These are phyloP conservation scores for Acromyrmex charruanus DNA, from an alignment of 1,140 invertebrate genomes.

Conservation along the genomic window DNA sequence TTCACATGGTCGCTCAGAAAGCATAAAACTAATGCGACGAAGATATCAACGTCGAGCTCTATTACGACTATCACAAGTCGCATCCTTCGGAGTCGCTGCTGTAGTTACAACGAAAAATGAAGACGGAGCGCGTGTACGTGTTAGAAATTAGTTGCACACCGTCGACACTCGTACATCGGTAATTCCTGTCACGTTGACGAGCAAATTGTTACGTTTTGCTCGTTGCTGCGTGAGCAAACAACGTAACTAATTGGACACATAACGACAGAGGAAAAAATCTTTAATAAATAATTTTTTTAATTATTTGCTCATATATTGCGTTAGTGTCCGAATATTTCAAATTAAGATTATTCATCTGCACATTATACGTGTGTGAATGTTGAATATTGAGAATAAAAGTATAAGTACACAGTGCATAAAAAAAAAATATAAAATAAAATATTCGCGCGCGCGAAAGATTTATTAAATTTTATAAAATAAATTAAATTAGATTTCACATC, in stretches of 20 bases:
- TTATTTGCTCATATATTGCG: neutral
- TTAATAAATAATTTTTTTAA: neutral
- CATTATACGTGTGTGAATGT: neutral
- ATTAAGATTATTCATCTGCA: neutral
- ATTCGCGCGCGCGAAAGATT: neutral
- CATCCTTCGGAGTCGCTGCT: constrained; percentile 35
- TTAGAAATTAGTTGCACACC: constrained; percentile 56
- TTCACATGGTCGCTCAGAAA: neutral
- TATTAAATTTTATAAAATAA: neutral
- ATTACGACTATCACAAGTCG: constrained; percentile 48
- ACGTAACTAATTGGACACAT: neutral
- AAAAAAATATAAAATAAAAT: neutral
- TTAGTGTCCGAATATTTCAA: neutral
- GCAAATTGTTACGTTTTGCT: constrained; percentile 42
- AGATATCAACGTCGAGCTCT: constrained; percentile 59
- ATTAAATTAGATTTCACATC: neutral
- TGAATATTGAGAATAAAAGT: constrained; percentile 14
- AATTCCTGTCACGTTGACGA: constrained; percentile 55
- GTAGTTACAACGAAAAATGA: constrained; percentile 54
- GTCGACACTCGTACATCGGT: constrained; percentile 40
- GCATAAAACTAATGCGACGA: constrained; percentile 53
- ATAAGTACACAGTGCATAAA: neutral
- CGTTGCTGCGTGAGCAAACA: neutral
- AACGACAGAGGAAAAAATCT: neutral
- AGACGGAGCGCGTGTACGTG: constrained; percentile 48